Conservation (phyloP, 2,797 vertebrate genomes). For the Malurus leucopterus region DNA sequence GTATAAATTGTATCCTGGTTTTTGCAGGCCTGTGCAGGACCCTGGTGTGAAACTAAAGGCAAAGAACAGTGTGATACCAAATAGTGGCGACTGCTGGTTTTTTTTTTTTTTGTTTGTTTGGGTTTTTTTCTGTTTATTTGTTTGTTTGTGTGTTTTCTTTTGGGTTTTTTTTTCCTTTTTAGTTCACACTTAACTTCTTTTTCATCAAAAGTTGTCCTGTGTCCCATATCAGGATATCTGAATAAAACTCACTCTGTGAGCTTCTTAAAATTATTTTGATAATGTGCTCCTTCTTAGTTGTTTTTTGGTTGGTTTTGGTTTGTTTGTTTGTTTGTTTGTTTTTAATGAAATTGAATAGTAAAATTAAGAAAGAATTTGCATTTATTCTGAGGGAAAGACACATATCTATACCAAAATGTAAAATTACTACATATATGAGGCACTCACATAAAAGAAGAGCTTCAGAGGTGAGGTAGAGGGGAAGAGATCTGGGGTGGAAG, state of each 20-base stretch:
- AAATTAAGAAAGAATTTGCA: not conserved
- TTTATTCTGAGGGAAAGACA: not conserved
- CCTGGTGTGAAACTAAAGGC: not conserved
- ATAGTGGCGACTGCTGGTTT: not conserved
- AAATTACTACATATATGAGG: not conserved
- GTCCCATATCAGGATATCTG: not conserved
- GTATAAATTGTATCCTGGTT: not conserved
- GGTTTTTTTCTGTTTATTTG: no score
- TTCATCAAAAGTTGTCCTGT: not conserved
- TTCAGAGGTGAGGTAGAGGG: not conserved
- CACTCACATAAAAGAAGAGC: not conserved
- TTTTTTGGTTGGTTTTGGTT: no score
- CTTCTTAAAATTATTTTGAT: not conserved
- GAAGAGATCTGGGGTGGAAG: fast-evolving
- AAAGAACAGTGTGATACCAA: not conserved
- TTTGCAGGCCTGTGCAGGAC: not conserved
- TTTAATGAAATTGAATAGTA: not conserved
- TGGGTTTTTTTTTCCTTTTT: not conserved
- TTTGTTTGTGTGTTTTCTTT: fast-evolving
- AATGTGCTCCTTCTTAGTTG: not conserved
- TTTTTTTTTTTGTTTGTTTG: not conserved
- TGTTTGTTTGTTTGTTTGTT: not conserved
- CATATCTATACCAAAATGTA: not conserved
- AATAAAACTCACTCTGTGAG: not conserved
- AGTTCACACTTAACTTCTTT: not conserved